A percentile compares a stretch with the other conserved stretches of the same genome.
Evolutionary conservation across 2,113 vertebrate species (phyloP).

Genomic region (Datnioides undecimradiatus): DNA sequence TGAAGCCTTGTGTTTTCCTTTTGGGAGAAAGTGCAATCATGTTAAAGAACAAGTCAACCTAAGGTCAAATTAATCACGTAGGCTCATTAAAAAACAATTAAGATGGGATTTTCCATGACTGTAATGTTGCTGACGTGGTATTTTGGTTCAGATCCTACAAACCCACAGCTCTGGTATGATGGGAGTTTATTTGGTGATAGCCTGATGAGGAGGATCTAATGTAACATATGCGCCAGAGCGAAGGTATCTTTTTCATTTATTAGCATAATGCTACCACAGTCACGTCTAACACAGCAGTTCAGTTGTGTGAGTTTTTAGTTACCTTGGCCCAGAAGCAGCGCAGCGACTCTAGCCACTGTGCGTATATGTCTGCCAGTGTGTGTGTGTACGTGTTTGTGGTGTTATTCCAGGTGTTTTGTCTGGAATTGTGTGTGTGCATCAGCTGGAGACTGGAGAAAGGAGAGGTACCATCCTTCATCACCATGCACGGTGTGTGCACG

Average conservation of each 20-base stretch:
- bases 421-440: constrained; percentile 66
- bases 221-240: not conserved
- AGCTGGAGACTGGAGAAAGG: constrained; percentile 70
- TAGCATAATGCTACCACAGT: constrained; percentile 29
- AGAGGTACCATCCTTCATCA: constrained; percentile 79
- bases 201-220: not conserved
- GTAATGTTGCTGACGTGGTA: constrained; percentile 29
- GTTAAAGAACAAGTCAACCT: constrained; percentile 39
- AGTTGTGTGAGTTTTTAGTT: constrained; percentile 30
- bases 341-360: constrained; percentile 17
- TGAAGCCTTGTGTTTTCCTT: constrained; percentile 41
- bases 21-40: constrained; percentile 38
- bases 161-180: not conserved
- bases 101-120: not conserved
- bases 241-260: not conserved
- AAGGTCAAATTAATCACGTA: constrained; percentile 28
- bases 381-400: constrained; percentile 43
- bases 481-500: constrained; percentile 29
- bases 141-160: not conserved
- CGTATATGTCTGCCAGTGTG: constrained; percentile 33
- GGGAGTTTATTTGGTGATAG: not conserved
- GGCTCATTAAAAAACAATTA: constrained; percentile 9
- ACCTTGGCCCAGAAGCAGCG: constrained; percentile 40
- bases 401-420: constrained; percentile 80
- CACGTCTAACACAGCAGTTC: constrained; percentile 7